Evolutionary conservation across 2,113 vertebrate species (phyloP).

Genomic region (Alligator sinensis): DNA sequence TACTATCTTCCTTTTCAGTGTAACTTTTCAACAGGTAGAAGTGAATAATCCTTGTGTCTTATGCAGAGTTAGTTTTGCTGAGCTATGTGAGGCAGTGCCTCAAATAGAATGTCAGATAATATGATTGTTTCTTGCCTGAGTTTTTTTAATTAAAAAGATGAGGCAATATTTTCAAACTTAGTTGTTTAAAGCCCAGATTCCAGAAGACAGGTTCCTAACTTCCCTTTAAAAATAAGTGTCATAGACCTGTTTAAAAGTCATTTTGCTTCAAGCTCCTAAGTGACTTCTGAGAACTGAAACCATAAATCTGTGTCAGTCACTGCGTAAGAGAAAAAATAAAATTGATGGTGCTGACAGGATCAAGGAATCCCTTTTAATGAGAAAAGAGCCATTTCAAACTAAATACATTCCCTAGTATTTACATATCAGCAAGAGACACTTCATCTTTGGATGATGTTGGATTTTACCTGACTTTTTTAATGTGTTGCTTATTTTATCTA

Average conservation of each 20-base stretch:
- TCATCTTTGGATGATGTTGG: neutral
- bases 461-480: neutral
- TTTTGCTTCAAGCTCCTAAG: neutral
- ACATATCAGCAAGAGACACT: neutral
- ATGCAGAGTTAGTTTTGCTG: neutral
- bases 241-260: neutral
- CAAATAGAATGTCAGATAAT: neutral
- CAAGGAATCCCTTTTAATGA: neutral
- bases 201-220: neutral
- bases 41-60: neutral
- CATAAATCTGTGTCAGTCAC: neutral
- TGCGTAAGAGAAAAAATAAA: neutral
- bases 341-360: neutral
- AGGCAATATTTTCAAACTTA: neutral
- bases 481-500: too few species aligned
- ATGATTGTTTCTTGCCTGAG: neutral
- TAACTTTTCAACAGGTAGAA: too few species aligned
- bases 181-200: neutral
- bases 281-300: neutral
- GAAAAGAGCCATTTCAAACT: neutral
- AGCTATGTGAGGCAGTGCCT: fast-evolving
- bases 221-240: too few species aligned
- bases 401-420: neutral
- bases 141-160: neutral
- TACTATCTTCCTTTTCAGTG: too few species aligned